Evolutionary conservation across 1,140 invertebrate genomes (phyloP).

Genomic region (Vanessa tameamea): DNA sequence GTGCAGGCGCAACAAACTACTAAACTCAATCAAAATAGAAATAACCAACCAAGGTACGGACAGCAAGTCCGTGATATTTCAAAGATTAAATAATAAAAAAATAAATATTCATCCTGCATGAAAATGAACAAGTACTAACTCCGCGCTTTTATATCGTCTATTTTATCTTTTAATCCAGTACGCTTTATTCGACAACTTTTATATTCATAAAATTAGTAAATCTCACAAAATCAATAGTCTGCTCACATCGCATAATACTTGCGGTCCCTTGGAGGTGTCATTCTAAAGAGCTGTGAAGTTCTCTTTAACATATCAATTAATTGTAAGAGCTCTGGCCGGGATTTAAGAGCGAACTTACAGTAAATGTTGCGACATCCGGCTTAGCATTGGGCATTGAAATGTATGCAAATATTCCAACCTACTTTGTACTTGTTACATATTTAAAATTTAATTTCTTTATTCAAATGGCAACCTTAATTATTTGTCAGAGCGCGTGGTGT

Average conservation of each 20-base stretch:
- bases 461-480: slow-evolving; percentile 12
- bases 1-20: too few species aligned
- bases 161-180: too few species aligned
- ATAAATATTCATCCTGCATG: too few species aligned
- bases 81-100: too few species aligned
- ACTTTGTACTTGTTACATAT: slow-evolving; percentile 24
- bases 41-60: too few species aligned
- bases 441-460: slow-evolving; percentile 21
- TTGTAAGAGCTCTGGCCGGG: slow-evolving; percentile 10
- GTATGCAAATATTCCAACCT: slow-evolving; percentile 28
- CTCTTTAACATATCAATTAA: slow-evolving; percentile 27
- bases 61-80: too few species aligned
- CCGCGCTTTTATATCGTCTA: too few species aligned
- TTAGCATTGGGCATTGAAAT: slow-evolving; percentile 30
- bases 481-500: background rate
- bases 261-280: background rate
- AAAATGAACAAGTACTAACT: too few species aligned
- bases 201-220: too few species aligned
- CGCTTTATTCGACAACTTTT: too few species aligned
- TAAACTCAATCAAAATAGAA: too few species aligned
- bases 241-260: background rate
- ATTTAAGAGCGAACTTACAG: slow-evolving; percentile 17
- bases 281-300: slow-evolving; percentile 1
- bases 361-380: slow-evolving; percentile 32
- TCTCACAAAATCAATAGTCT: background rate